Evolutionary conservation across 2,797 vertebrate genomes (phyloP), one percentile per base, ranked within the genome.

Genomic region (Tenualosa ilisha): DNA sequence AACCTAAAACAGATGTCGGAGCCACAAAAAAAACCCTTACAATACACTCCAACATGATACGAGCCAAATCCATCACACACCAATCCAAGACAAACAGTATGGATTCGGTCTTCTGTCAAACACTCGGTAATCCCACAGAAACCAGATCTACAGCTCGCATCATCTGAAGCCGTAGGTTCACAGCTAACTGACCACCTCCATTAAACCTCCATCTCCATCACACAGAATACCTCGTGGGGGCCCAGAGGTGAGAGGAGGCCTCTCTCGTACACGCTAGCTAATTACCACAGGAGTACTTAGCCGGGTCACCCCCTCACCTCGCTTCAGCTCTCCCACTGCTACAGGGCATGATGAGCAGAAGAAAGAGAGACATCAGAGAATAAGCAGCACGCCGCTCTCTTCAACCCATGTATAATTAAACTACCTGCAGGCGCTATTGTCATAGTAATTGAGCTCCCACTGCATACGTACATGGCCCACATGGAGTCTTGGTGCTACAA

Each of bases 331-430:
- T 17, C 46, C 81, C 46, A 63, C 86, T 56, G 51, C 31, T 31
- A 31, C 68, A 81, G 85, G 63, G 81, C 81, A 43, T 6, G 59
- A 65, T 17, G 54, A 20, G 54, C 54, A 20, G 40, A 12, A 72
- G 24, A 6, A 79, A 26, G 3, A 26, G 81, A 46, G 85, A 83
- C 82, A 81, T 85, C 85, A 83, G 83, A 43, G 37, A 82, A 86
- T 83, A 86, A 85, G 85, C 84, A 40, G 15, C 17, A 17, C 17
- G 17, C 54, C 5, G 17, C 37, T 79, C 72, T 79, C 37, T 22
- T 7, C 15, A 75, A 7, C 89, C 87, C 89, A 93, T 93, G 90
- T 86, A 93, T 92, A 92, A 94, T 95, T 94, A 91, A 95, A 91
- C 88, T 86, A 85, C 90, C 91, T 90, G 86, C 87, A 83, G 88